A percentile compares a stretch with the other conserved stretches of the same genome.
Conservation (phyloP, 2,888 invertebrate species). For the Drosophila monieri region DNA sequence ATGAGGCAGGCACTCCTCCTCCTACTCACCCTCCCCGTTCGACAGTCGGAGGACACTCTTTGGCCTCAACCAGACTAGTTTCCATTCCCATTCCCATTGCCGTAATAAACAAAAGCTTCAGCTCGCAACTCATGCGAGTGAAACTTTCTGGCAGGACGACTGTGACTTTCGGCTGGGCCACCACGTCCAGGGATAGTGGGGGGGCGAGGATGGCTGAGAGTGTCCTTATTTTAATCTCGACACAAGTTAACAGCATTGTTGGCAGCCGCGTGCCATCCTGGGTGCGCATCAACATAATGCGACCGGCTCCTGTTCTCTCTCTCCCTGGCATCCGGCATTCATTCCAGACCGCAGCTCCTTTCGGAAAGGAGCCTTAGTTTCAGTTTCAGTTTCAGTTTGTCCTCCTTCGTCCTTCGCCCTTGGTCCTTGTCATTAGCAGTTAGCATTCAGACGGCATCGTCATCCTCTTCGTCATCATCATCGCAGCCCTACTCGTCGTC, state of each 20-base stretch:
- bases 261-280: conserved; percentile 56
- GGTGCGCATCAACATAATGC: conserved; percentile 4
- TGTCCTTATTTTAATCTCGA: conserved; percentile 78
- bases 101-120: conserved; percentile 71
- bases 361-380: conserved; percentile 12
- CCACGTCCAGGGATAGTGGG: conserved; percentile 4
- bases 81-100: neutral
- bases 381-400: conserved; percentile 38
- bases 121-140: conserved; percentile 72
- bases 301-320: neutral
- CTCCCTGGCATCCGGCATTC: conserved; percentile 29
- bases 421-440: conserved; percentile 69
- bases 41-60: conserved; percentile 11
- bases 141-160: conserved; percentile 23
- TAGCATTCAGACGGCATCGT: conserved; percentile 54
- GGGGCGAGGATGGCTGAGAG: conserved; percentile 30
- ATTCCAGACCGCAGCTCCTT: conserved; percentile 41
- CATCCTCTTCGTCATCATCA: conserved; percentile 22
- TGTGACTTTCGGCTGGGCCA: conserved; percentile 3
- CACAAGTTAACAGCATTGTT: conserved; percentile 78
- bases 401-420: conserved; percentile 3
- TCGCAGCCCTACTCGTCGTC: conserved; percentile 10
- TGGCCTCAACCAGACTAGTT: neutral
- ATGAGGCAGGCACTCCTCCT: conserved; percentile 6
- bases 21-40: neutral